Base-by-base conservation (phyloP, 2,797 vertebrate genomes). In the Sternarchorhynchus goeldii region DNA sequence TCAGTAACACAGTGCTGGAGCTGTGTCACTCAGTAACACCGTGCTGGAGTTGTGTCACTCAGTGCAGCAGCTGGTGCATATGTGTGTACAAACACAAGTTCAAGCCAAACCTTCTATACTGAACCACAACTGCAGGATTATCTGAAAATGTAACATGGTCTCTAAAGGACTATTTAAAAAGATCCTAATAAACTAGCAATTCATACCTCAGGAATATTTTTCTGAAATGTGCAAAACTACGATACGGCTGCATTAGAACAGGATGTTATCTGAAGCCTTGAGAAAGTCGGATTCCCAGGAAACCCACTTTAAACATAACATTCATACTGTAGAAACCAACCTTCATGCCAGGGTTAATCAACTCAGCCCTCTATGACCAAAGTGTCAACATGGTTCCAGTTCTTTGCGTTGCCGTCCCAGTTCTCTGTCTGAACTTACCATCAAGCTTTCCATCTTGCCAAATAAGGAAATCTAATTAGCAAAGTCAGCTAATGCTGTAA, bases 31-130 rank as follows among this genome's bases (percentile, higher is more conserved):
- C 67, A 36, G 55, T 25, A 71, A 45, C 60, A 39, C 53, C 29
- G 34, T 21, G 45, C 66, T 45, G 18, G 25, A 25, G 25, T 1
- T 25, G 25, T 25, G 25, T 25, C 25, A 67, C 16, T 62, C 67
- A 36, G 55, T 25, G 73, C 21, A 71, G 76, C 73, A 72, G 41
- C 73, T 75, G 72, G 64, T 76, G 60, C 59, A 53, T 73, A 57
- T 32, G 63, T 83, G 66, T 76, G 41, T 65, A 50, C 45, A 50
- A 50, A 10, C 45, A 12, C 10, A 50, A 50, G 45, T 12, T 12
- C 45, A 14, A 50, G 12, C 34, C 21, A 20, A 65, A 65, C 7
- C 7, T 2, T 65, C 32, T 1, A 17, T 39, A 36, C 32, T 36
- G 62, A 36, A 39, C 18, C 39, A 67, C 6, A n/a, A 1, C 55